These are phyloP conservation scores for Delphinus delphis DNA, from an alignment of 2,113 vertebrate species.

Conservation along the genomic window DNA sequence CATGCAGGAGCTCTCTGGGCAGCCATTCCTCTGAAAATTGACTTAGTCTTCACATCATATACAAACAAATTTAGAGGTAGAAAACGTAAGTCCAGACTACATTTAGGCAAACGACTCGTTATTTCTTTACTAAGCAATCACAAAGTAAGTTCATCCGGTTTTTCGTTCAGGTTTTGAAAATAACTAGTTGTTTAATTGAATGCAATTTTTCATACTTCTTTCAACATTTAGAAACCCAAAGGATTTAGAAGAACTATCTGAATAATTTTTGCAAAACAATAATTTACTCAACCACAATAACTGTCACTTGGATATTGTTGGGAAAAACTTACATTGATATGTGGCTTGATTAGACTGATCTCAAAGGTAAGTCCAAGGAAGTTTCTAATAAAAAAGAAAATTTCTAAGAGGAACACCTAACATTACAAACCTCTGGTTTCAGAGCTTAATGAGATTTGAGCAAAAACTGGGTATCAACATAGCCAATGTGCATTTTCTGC, in stretches of 20 bases:
- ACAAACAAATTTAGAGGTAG: not conserved
- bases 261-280: not conserved
- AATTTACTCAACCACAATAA: not conserved
- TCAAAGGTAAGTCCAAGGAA: constrained; percentile 31
- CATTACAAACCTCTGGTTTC: constrained; percentile 16
- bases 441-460: not conserved
- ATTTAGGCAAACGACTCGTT: not conserved
- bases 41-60: not conserved
- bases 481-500: not conserved
- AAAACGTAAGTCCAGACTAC: not conserved
- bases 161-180: not conserved
- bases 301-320: not conserved
- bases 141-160: not conserved
- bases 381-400: not conserved
- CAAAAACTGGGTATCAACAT: not conserved
- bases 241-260: not conserved
- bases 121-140: not conserved
- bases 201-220: not conserved
- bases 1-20: not conserved
- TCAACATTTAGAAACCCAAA: constrained; percentile 1
- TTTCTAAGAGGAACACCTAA: not conserved
- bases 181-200: not conserved
- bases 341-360: not conserved
- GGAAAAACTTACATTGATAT: not conserved
- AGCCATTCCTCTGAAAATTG: not conserved